A percentile compares a stretch with the other conserved stretches of the same genome.
phyloP scores from a whole-genome alignment of 2,797 vertebrate genomes.

The Tenualosa thibaudeaui region DNA sequence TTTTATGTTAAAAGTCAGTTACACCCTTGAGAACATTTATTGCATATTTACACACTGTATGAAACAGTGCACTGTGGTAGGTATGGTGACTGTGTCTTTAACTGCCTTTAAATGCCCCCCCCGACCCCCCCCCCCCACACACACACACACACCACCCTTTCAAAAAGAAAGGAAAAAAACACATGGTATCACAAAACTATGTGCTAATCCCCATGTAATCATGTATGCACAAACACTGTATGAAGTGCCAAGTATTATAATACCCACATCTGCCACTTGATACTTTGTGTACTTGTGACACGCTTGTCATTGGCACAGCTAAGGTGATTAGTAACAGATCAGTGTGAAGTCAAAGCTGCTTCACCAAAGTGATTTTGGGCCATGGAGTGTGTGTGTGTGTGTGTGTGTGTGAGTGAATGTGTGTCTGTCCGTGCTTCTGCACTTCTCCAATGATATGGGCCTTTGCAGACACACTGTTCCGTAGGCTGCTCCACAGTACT shows the following conservation, averaged over 20 bases:
- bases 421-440: neutral
- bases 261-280: neutral
- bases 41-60: no score
- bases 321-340: neutral
- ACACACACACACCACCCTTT: no score
- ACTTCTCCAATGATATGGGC: slow-evolving; percentile 24
- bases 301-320: neutral
- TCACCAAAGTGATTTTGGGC: neutral
- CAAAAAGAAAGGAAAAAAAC: neutral
- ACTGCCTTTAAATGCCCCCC: neutral
- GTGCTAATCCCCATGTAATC: neutral
- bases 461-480: slow-evolving; percentile 39
- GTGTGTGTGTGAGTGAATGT: slow-evolving; percentile 1
- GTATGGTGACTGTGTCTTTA: no score
- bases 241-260: neutral
- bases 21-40: no score
- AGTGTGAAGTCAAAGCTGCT: neutral
- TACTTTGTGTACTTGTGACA: neutral
- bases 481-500: slow-evolving; percentile 53
- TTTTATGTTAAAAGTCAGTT: no score
- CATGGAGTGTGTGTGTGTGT: neutral
- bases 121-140: no score
- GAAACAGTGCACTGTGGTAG: no score
- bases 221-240: neutral
- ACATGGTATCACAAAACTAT: neutral